Evolutionary conservation across 2,888 invertebrate species (phyloP).

Genomic region (Drosophila buzzatii): DNA sequence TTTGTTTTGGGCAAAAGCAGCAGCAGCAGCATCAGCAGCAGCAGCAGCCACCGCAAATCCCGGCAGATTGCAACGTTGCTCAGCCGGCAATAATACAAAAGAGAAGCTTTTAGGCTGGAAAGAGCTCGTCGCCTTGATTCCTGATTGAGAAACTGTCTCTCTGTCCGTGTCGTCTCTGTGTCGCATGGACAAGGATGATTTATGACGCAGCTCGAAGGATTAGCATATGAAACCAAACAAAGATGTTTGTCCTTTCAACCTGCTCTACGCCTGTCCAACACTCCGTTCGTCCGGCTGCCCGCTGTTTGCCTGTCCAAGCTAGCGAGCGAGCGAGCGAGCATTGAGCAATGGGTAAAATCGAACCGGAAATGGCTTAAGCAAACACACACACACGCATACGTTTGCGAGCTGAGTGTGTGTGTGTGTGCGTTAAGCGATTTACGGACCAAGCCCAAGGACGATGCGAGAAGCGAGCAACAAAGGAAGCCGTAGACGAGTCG

Average conservation of each 20-base stretch:
- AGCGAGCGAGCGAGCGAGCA: conserved; percentile 18
- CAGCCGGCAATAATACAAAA: conserved; percentile 60
- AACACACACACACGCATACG: conserved; percentile 37
- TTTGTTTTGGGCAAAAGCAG: conserved; percentile 38
- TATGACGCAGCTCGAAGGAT: conserved; percentile 73
- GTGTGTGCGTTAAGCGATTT: conserved; percentile 57
- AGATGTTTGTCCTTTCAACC: conserved; percentile 65
- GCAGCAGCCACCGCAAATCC: conserved; percentile 54
- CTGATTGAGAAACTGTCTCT: conserved; percentile 44
- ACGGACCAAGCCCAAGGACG: conserved; percentile 49
- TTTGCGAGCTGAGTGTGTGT: conserved; percentile 13
- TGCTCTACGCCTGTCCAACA: neutral
- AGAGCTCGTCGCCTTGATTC: conserved; percentile 31
- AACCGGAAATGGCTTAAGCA: conserved; percentile 78
- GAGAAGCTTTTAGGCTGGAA: conserved; percentile 61
- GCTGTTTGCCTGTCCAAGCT: conserved; percentile 13
- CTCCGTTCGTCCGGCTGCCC: neutral
- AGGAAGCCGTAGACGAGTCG: conserved; percentile 27
- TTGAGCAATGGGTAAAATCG: conserved; percentile 61
- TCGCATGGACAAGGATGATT: conserved; percentile 60
- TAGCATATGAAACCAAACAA: conserved; percentile 78
- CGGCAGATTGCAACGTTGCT: conserved; percentile 56
- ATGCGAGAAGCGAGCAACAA: conserved; percentile 20
- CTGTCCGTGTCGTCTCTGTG: conserved; percentile 7
- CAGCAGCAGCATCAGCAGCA: conserved; percentile 21